Evolutionary conservation across 2,797 vertebrate genomes (phyloP), one percentile per base, ranked within the genome.

Genomic region (Staurois parvus): DNA sequence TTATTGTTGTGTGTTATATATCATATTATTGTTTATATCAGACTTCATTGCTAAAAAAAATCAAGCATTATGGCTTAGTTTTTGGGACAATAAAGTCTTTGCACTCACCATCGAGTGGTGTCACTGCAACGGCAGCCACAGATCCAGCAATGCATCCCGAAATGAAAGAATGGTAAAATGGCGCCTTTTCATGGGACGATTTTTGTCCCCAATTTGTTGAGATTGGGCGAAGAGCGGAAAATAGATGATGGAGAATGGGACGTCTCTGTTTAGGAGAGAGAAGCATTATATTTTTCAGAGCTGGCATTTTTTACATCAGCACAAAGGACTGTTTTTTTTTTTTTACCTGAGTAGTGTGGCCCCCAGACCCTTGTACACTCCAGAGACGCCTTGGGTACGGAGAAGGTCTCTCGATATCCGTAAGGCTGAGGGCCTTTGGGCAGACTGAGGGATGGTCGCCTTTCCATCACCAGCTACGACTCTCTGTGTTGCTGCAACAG

Each of bases 161-260:
- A 77, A 91, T 0, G 34, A 96, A 95, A 5, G 97, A 97, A 87
- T 97, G 95, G 84, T 93, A 91, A 87, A 96, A 96, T 3, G 95
- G 91, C 0, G 91, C 94, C 86, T 90, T 92, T 72, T 91, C 91
- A 8, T 93, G 89, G 11, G 77, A 64, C 0, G 89, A 89, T 0
- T 85, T 88, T 77, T 93, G 90, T 24, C 95, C 95, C 95, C n/a
- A 96, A 86, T 0, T 90, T 86, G 69, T 96, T 97, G 32, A 94
- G 92, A 87, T 95, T 95, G 90, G 90, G 96, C 96, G 78, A 97
- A 96, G 74, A 96, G 91, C 0, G 96, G 96, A 91, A 97, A 97
- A 90, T 96, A 96, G 91, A 97, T 96, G 94, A 96, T 88, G 21
- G 96, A 97, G 92, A 96, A 97, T 5, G 94, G 93, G 1, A 96